Evolutionary conservation across 2,797 vertebrate species (phyloP), one percentile per base, ranked within the genome.

Genomic region (Bradypodion pumilum): DNA sequence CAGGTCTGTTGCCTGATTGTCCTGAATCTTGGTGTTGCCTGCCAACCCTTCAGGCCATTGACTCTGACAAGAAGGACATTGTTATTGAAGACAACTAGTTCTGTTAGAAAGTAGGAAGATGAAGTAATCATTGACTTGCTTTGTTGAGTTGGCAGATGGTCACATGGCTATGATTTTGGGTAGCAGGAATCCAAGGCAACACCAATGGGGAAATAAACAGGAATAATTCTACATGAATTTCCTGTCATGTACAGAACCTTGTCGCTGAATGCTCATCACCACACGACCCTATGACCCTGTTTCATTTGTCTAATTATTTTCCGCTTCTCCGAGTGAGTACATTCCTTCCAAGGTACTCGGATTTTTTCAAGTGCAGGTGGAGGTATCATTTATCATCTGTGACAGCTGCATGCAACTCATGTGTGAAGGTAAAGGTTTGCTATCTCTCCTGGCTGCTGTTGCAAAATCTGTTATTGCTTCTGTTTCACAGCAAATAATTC

Each of bases 301-400:
- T 94, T 90, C 90, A 81, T 94, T 95, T 93, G 91, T 88, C 91
- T 93, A 94, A 94, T 93, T 92, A 92, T 91, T 95, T 94, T 90
- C 89, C 85, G 84, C 88, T 94, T 88, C 89, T 93, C 88, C 86
- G 84, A 95, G 94, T 86, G 91, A 94, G 93, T 86, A 82, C 80
- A 89, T 92, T 95, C 93, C 91, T 91, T 89, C 81, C 85, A 87
- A 93, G 89, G 87, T 94, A 93, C 91, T 93, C 92, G 89, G 90
- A 92, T 89, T 92, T 70, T 83, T 0, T 93, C 95, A 90, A 87
- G 93, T 86, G 89, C 90, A 88, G 88, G 94, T 93, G 93, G 93
- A 94, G 92, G 88, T 88, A 91, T 93, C 93, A 94, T 95, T 95
- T 94, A 94, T 96, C 94, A 94, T 72, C 60, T 74, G 74, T 77